These are phyloP conservation scores for Drosophila helvetica DNA, from an alignment of 2,888 invertebrate genomes.

Conservation along the genomic window DNA sequence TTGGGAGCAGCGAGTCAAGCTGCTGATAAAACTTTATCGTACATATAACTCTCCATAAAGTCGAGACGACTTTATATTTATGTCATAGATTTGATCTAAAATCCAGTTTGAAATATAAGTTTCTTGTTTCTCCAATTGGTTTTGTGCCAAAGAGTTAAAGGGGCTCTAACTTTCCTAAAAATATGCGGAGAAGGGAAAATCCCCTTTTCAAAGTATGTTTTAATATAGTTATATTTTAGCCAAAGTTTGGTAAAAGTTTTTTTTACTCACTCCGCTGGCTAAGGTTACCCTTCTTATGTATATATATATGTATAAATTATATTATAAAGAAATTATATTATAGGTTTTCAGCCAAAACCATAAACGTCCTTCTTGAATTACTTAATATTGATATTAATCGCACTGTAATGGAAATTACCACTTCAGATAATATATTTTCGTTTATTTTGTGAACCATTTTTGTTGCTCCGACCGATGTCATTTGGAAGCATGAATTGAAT, in stretches of 20 bases:
- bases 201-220: background rate
- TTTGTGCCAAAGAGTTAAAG: background rate
- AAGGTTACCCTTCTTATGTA: too few species aligned
- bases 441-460: too few species aligned
- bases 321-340: too few species aligned
- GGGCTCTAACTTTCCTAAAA: background rate
- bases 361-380: too few species aligned
- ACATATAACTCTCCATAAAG: too few species aligned
- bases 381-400: too few species aligned
- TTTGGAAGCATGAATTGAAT: too few species aligned
- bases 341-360: too few species aligned
- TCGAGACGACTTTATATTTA: background rate
- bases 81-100: background rate
- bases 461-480: too few species aligned
- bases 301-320: too few species aligned
- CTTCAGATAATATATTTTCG: too few species aligned
- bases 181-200: background rate
- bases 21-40: background rate
- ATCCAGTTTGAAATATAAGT: background rate
- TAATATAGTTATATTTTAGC: background rate
- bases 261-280: background rate
- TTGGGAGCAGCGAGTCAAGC: background rate
- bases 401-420: conserved; percentile 13
- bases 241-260: background rate
- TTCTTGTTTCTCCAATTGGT: background rate